These are phyloP conservation scores for Ptilodon capucinus DNA, from an alignment of 2,888 invertebrate genomes.

Conservation along the genomic window DNA sequence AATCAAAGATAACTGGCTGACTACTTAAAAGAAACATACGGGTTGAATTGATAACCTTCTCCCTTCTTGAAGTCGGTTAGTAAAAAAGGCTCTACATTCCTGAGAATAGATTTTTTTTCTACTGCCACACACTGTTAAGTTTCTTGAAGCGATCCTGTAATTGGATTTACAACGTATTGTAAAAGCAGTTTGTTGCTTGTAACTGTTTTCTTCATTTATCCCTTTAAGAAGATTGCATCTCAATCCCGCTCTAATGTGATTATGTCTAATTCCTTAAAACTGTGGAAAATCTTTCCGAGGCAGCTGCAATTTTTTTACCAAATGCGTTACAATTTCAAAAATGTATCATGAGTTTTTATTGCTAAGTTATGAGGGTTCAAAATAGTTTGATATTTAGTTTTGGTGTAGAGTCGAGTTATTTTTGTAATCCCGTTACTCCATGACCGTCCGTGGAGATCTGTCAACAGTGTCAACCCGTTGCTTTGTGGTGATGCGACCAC, in stretches of 20 bases:
- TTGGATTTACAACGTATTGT: neutral
- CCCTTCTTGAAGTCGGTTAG: no score
- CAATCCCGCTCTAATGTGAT: constrained; percentile 57
- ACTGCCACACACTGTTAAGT: no score
- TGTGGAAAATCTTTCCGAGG: constrained; percentile 43
- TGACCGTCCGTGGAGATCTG: constrained; percentile 73
- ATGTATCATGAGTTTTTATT: constrained; percentile 16
- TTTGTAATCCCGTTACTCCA: constrained; percentile 73
- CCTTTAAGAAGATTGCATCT: constrained; percentile 26
- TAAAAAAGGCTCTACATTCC: no score
- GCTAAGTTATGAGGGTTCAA: constrained; percentile 42
- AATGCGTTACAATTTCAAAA: constrained; percentile 40
- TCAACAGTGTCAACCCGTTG: constrained; percentile 82
- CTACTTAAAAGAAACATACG: no score
- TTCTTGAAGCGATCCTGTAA: neutral
- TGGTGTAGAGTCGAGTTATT: constrained; percentile 54
- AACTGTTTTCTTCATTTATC: constrained; percentile 5
- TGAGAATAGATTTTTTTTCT: no score
- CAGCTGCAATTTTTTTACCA: constrained; percentile 56
- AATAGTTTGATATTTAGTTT: constrained; percentile 48
- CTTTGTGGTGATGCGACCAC: constrained; percentile 75
- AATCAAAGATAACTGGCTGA: no score
- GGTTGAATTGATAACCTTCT: no score
- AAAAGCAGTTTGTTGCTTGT: neutral
- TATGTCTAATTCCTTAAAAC: constrained; percentile 69